Conservation (phyloP, 2,888 invertebrate species). For the Cabera pusaria region DNA sequence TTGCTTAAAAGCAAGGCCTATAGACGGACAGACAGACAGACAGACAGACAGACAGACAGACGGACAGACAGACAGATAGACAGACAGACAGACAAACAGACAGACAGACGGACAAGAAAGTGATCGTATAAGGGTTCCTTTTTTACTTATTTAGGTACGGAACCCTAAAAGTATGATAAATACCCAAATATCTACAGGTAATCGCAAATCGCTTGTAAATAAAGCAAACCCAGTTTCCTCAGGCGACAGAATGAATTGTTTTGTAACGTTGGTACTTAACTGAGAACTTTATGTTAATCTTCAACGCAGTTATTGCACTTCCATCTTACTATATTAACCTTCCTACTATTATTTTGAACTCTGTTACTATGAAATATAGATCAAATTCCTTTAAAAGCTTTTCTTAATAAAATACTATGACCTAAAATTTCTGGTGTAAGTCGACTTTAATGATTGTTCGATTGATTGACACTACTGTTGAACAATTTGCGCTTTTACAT, state of each 20-base stretch:
- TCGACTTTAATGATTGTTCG: slow-evolving; percentile 25
- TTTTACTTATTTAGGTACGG: too few species aligned
- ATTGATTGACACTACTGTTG: slow-evolving; percentile 26
- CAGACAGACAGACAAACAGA: too few species aligned
- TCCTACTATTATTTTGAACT: neutral
- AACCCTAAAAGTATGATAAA: too few species aligned
- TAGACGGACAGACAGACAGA: too few species aligned
- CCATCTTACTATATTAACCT: neutral
- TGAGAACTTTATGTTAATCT: slow-evolving; percentile 18
- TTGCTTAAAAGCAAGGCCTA: too few species aligned
- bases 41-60: too few species aligned
- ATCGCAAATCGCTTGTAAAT: neutral
- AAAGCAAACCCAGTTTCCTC: slow-evolving; percentile 6
- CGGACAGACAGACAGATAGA: too few species aligned
- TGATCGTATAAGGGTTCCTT: too few species aligned
- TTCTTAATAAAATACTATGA: neutral
- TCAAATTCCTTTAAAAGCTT: neutral
- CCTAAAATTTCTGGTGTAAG: slow-evolving; percentile 18
- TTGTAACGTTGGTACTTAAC: slow-evolving; percentile 25
- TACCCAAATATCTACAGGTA: too few species aligned
- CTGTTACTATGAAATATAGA: neutral
- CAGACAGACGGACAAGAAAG: too few species aligned
- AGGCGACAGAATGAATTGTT: slow-evolving; percentile 30
- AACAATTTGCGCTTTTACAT: too few species aligned
- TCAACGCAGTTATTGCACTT: slow-evolving; percentile 12